A percentile compares a stretch with the other conserved stretches of the same genome.
phyloP scores from a whole-genome alignment of 2,113 vertebrate species.

The Isurus oxyrinchus region DNA sequence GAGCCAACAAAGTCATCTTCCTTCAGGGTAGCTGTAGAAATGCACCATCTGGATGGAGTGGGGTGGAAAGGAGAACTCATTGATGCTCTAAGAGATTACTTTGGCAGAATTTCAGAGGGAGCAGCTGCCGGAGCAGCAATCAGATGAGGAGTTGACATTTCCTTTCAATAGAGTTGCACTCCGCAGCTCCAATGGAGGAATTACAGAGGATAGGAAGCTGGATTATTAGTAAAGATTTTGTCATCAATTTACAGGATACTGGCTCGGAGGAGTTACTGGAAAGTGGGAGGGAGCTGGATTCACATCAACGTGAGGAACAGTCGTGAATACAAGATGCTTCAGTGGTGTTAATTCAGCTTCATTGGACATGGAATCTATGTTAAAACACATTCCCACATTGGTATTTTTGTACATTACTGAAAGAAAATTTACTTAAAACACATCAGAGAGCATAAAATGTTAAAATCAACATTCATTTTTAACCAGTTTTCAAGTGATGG shows the following conservation, averaged over 20 bases:
- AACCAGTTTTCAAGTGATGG: background rate
- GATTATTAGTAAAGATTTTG: background rate
- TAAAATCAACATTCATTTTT: background rate
- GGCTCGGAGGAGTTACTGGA: background rate
- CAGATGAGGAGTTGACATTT: background rate
- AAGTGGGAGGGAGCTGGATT: background rate
- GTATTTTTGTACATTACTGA: background rate
- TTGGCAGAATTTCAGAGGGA: background rate
- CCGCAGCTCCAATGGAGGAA: background rate
- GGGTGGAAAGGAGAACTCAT: background rate
- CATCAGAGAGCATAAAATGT: background rate
- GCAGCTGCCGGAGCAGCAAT: background rate
- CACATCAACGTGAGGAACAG: background rate
- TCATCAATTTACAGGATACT: background rate
- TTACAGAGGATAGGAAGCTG: background rate
- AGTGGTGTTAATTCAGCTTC: background rate
- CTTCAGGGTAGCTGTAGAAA: background rate
- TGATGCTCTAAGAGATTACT: background rate
- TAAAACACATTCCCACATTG: background rate
- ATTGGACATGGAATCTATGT: background rate
- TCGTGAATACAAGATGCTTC: background rate
- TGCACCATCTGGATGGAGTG: background rate
- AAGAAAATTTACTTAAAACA: background rate
- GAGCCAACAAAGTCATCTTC: background rate
- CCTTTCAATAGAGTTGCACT: background rate